Evolutionary conservation across 1,140 invertebrate species (phyloP), one percentile per base, ranked within the genome.

Genomic region (Aphis gossypii): DNA sequence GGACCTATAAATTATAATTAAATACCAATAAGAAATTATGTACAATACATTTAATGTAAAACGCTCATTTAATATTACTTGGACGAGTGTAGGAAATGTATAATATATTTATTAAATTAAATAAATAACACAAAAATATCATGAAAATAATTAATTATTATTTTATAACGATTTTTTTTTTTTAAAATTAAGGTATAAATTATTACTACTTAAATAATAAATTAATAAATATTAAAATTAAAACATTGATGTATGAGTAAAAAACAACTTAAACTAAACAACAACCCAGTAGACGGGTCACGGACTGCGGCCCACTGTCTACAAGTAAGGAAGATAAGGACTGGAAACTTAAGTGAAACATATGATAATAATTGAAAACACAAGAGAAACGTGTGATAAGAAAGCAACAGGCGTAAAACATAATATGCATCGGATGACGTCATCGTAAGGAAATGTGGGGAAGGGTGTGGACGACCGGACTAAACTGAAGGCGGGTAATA

Each of bases 341-440:
- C 25, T 56, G 25, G 84, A 30, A 46, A 84, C 8, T 84, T 11
- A 2, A 30, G 23, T 46, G 18, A 44, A 90, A 90, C 14, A 25
- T 23, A 18, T 90, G 89, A 90, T 90, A 90, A 90, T 56, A 68
- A 91, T 83, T 86, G 25, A 41, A 86, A 86, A 46, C n/a, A 6
- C 86, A 20, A 21, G 18, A 38, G 25, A 48, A 84, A 92, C 91
- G n/a, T 1, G 46, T 83, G 46, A 83, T 83, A 92, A 92, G 90
- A 83, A 48, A 84, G 68, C 68, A 92, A 83, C 91, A 35, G 46
- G 91, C 41, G 46, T 84, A 48, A 23, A 30, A 25, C n/a, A 82
- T n/a, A 76, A n/a, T 76, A 82, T 35, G n/a, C 68, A 54, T 83
- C 35, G n/a, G 68, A 51, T 92, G 91, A 92, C 91, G 91, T 92